Conservation (phyloP, 2,113 vertebrate genomes). For the Globicephala melas region DNA sequence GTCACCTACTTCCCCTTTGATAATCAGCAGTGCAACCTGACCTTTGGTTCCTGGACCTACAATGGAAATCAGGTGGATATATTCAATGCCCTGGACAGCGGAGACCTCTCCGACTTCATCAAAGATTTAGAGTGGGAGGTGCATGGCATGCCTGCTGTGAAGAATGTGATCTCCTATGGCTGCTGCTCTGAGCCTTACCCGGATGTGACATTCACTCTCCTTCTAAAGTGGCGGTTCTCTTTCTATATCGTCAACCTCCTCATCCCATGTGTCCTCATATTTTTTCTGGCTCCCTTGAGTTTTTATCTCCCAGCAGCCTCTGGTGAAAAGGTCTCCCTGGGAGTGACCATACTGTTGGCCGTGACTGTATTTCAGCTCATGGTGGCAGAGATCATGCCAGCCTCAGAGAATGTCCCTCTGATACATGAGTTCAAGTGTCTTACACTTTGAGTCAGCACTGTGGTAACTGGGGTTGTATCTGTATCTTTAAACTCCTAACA, state of each 20-base stretch:
- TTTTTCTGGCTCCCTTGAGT: conserved; percentile 95
- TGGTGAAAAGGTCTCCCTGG: conserved; percentile 97
- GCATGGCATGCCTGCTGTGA: conserved; percentile 95
- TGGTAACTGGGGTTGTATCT: neutral
- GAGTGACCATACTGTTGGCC: conserved; percentile 95
- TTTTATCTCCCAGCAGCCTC: conserved; percentile 98
- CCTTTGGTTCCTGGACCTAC: conserved; percentile 99
- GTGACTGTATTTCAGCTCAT: conserved; percentile 97
- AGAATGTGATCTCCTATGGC: conserved; percentile 94
- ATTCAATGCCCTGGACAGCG: conserved; percentile 89
- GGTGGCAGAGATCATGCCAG: conserved; percentile 99
- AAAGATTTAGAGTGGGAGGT: conserved; percentile 99
- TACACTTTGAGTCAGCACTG: neutral
- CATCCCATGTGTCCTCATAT: conserved; percentile 96
- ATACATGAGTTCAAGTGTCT: conserved; percentile 87
- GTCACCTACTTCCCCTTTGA: conserved; percentile 98
- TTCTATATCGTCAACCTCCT: conserved; percentile 98
- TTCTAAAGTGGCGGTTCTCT: conserved; percentile 94
- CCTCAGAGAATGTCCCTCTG: conserved; percentile 95
- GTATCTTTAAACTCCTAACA: neutral
- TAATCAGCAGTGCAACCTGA: conserved; percentile 95
- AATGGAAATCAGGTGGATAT: conserved; percentile 98
- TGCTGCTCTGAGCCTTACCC: conserved; percentile 99
- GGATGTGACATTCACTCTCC: conserved; percentile 95
- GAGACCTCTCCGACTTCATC: conserved; percentile 95